phyloP scores from a whole-genome alignment of 2,797 vertebrate species.

The Triplophysa yarkandensis region DNA sequence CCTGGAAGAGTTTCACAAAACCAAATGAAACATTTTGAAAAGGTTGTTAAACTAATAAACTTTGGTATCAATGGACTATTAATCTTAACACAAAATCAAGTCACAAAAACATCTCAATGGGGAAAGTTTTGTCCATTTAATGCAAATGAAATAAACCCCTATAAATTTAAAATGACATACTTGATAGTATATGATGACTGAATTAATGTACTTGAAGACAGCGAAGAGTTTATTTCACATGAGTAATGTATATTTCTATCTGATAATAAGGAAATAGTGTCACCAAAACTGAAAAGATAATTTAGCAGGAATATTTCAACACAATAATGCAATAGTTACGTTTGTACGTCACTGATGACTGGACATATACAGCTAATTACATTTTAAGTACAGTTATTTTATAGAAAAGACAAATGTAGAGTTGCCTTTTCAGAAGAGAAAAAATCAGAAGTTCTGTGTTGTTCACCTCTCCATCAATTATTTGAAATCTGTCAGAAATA shows the following conservation, averaged over 20 bases:
- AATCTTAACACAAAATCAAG: too few species aligned
- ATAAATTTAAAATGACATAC: too few species aligned
- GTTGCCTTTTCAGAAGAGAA: neutral
- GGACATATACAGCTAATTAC: neutral
- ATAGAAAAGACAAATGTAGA: neutral
- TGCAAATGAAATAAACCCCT: too few species aligned
- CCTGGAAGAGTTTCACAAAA: too few species aligned
- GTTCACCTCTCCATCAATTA: neutral
- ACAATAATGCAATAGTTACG: neutral
- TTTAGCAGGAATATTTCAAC: neutral
- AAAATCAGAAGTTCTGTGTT: neutral
- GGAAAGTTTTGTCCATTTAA: too few species aligned
- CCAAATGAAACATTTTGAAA: too few species aligned
- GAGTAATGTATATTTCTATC: neutral
- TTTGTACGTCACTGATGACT: neutral
- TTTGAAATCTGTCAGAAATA: neutral
- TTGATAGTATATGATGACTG: too few species aligned
- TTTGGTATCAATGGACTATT: too few species aligned
- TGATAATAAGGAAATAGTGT: neutral
- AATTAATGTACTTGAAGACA: neutral
- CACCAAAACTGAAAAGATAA: too few species aligned
- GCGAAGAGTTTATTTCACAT: too few species aligned
- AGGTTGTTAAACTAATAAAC: too few species aligned
- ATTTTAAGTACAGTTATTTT: neutral
- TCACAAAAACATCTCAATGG: too few species aligned